Conservation (phyloP, 1,140 invertebrate species). For the Chironomus striatipennis region DNA sequence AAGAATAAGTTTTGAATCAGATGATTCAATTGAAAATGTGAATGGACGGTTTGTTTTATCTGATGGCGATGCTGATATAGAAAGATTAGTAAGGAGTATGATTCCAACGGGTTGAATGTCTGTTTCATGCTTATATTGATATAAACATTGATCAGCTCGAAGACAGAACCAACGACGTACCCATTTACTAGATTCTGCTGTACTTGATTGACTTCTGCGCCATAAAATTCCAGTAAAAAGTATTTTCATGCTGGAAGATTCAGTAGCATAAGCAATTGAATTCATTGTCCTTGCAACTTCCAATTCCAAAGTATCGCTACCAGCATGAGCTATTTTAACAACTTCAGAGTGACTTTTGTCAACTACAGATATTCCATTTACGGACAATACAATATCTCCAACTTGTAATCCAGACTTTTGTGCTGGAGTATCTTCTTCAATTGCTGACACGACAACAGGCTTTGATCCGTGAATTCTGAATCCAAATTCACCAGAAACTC, state of each 20-base stretch:
- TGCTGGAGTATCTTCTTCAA: constrained; percentile 84
- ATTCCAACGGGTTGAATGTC: constrained; percentile 83
- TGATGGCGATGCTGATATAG: constrained; percentile 44
- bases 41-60: constrained; percentile 40
- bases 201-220: constrained; percentile 51
- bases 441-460: constrained; percentile 89
- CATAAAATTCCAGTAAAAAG: constrained; percentile 72
- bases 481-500: constrained; percentile 84
- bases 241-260: constrained; percentile 49
- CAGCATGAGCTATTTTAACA: constrained; percentile 84
- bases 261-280: constrained; percentile 50
- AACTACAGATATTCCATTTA: constrained; percentile 84
- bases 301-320: constrained; percentile 73
- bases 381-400: constrained; percentile 86
- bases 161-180: constrained; percentile 84
- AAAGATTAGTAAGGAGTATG: constrained; percentile 75
- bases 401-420: constrained; percentile 85
- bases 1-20: constrained; percentile 58
- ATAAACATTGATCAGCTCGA: constrained; percentile 85
- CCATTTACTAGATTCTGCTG: constrained; percentile 61
- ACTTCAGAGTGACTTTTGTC: constrained; percentile 91
- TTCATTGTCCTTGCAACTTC: constrained; percentile 82
- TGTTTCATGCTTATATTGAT: constrained; percentile 87
- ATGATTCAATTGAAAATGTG: constrained; percentile 66
- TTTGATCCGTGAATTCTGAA: constrained; percentile 92